Percentiles rank a stretch among this genome's conserved stretches.
Conservation (phyloP, 35 echinoderm and acorn worm genomes). For the Ophiothrix spiculata region DNA sequence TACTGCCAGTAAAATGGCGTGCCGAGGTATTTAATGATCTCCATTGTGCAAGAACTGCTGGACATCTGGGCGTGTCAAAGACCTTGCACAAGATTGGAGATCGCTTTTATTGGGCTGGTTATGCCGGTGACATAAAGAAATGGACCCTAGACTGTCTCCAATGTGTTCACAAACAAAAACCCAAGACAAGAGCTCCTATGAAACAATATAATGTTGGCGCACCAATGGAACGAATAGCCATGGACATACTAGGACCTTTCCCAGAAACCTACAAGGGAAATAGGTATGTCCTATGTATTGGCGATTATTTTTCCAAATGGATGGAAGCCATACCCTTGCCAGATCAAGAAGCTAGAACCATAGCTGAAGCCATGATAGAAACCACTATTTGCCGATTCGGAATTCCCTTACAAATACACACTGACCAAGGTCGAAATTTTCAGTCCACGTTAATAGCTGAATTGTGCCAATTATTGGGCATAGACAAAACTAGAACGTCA, state of each 20-base stretch:
- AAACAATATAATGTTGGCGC: slow-evolving; percentile 6
- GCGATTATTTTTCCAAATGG: slow-evolving; percentile 69
- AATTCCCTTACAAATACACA: slow-evolving; percentile 34
- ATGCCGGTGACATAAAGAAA: background rate
- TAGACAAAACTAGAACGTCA: background rate
- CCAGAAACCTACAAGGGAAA: slow-evolving; percentile 21
- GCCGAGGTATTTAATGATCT: background rate
- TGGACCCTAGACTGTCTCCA: background rate
- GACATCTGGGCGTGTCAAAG: background rate
- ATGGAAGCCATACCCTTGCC: slow-evolving; percentile 37
- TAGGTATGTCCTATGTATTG: slow-evolving; percentile 32
- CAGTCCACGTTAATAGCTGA: slow-evolving; percentile 38
- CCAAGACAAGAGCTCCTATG: background rate
- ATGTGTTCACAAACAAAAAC: background rate
- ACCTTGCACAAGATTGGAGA: background rate
- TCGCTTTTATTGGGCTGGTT: background rate
- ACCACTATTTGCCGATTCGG: slow-evolving; percentile 36
- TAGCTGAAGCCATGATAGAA: slow-evolving; percentile 27
- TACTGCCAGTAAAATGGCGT: background rate
- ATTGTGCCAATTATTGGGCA: slow-evolving; percentile 37
- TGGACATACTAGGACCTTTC: slow-evolving; percentile 50
- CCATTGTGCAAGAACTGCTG: background rate
- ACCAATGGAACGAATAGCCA: slow-evolving; percentile 20
- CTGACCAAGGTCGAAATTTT: slow-evolving; percentile 62
- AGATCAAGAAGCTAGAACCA: slow-evolving; percentile 38